Percentiles rank a stretch among this genome's conserved stretches.
Evolutionary conservation across 2,113 vertebrate species (phyloP).

Genomic region (Ceyx cyanopectus): DNA sequence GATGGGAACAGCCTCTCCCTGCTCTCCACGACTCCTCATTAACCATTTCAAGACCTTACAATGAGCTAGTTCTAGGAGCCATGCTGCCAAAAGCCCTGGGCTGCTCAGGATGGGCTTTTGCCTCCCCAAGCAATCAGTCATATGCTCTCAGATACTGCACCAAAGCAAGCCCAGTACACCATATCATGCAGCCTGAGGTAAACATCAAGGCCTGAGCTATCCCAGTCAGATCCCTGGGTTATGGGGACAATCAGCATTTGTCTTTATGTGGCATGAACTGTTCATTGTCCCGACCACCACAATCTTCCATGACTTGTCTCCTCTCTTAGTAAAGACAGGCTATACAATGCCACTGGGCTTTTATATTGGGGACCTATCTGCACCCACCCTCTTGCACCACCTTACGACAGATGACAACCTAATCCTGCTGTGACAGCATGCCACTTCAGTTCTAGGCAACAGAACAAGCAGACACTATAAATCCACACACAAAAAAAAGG

Average conservation of each 20-base stretch:
- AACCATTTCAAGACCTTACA: neutral
- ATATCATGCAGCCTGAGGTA: neutral
- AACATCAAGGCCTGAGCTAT: neutral
- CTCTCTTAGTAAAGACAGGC: neutral
- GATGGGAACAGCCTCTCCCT: no score
- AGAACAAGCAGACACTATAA: neutral
- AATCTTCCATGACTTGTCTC: neutral
- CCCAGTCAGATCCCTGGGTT: neutral
- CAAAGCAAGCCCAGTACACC: neutral
- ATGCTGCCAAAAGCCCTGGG: neutral
- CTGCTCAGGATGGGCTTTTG: neutral
- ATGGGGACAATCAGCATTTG: neutral
- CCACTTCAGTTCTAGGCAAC: neutral
- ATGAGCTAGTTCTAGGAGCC: neutral
- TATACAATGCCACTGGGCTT: neutral
- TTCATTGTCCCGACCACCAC: neutral
- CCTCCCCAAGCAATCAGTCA: neutral
- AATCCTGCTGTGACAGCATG: neutral
- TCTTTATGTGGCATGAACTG: neutral
- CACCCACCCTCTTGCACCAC: neutral
- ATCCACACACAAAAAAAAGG: neutral
- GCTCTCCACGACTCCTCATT: neutral
- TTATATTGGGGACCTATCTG: rapidly evolving
- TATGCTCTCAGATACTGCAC: neutral
- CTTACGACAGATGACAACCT: neutral